Percentiles rank a stretch among this genome's conserved stretches.
Evolutionary conservation across 2,888 invertebrate species (phyloP).

Genomic region (Drosophila buzzatii): DNA sequence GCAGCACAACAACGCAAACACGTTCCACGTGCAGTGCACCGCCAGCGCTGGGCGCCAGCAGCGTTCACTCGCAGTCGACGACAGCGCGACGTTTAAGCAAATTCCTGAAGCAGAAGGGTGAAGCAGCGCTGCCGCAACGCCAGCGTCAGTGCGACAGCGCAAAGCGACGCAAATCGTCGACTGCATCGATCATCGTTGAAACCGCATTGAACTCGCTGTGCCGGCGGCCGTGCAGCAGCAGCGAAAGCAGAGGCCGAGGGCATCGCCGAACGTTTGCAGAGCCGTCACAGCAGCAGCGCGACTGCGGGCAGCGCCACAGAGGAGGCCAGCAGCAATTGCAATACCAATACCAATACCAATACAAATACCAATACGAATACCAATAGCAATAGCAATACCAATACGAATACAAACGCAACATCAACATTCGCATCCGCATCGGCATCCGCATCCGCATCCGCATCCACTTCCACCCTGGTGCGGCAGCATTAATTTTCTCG

Average conservation of each 20-base stretch:
- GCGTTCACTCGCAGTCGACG: constrained; percentile 24
- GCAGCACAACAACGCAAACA: constrained; percentile 56
- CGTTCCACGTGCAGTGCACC: constrained; percentile 75
- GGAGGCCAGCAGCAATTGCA: constrained; percentile 46
- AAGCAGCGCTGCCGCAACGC: constrained; percentile 25
- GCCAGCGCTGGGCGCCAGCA: constrained; percentile 56
- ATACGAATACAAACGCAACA: constrained; percentile 19
- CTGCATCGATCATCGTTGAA: constrained; percentile 75
- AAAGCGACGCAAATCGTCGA: constrained; percentile 77
- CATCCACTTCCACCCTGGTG: constrained; percentile 78
- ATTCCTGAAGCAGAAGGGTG: constrained; percentile 54
- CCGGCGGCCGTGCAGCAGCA: constrained; percentile 26
- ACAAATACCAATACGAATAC: constrained; percentile 4
- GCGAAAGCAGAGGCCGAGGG: constrained; percentile 39
- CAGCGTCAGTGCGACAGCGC: constrained; percentile 29
- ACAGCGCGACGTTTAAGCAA: constrained; percentile 60
- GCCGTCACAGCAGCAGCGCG: constrained; percentile 65
- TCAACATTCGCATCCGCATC: constrained; percentile 37
- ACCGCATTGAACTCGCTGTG: constrained; percentile 64
- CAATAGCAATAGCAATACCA: too few relatives aligned
- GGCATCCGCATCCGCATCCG: constrained; percentile 29
- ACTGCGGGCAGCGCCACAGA: constrained; percentile 60
- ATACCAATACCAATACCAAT: constrained; percentile 27
- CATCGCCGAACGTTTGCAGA: constrained; percentile 11
- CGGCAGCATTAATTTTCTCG: constrained; percentile 82